These are phyloP conservation scores for Cephus runcator DNA, from an alignment of 2,888 invertebrate species.

Conservation along the genomic window DNA sequence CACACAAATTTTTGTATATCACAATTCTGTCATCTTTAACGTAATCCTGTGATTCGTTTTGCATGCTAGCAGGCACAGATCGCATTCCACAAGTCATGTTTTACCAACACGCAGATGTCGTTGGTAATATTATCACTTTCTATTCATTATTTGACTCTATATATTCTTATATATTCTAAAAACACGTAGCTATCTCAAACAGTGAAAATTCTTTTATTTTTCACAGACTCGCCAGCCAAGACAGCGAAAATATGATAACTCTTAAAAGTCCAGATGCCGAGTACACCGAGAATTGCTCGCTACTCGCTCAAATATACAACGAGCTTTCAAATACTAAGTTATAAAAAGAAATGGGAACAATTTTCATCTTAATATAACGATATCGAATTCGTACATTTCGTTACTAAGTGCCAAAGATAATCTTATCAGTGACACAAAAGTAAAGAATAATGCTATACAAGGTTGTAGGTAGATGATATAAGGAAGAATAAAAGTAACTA, in stretches of 20 bases:
- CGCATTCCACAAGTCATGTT: conserved; percentile 48
- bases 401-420: conserved; percentile 34
- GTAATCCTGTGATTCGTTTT: conserved; percentile 35
- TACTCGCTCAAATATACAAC: conserved; percentile 59
- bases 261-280: conserved; percentile 50
- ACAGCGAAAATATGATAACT: conserved; percentile 50
- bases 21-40: background rate
- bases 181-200: background rate
- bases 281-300: conserved; percentile 43
- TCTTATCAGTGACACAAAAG: background rate
- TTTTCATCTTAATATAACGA: conserved; percentile 22
- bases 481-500: background rate
- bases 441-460: background rate
- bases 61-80: conserved; percentile 57
- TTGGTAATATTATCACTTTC: conserved; percentile 36
- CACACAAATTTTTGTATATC: background rate
- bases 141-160: background rate
- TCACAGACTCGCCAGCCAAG: conserved; percentile 49
- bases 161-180: background rate
- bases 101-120: conserved; percentile 46
- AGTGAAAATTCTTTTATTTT: background rate
- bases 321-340: conserved; percentile 60
- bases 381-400: conserved; percentile 32
- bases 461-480: background rate
- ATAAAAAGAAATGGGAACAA: conserved; percentile 47